phyloP scores from a whole-genome alignment of 2,797 vertebrate species.

The Pygocentrus nattereri region DNA sequence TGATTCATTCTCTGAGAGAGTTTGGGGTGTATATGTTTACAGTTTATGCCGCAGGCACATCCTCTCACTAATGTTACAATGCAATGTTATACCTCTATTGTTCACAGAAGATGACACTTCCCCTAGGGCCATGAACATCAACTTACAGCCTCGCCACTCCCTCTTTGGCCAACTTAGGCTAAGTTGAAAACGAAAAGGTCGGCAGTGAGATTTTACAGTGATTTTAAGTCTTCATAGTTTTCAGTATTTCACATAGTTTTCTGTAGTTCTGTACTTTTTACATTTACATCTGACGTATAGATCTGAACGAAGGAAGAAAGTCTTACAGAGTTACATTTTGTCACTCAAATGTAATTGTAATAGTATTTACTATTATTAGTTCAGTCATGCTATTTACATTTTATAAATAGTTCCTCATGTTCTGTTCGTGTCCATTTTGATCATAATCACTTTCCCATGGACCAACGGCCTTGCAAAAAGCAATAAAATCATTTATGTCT shows the following conservation, averaged over 20 bases:
- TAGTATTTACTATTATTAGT: no score
- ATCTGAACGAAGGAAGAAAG: no score
- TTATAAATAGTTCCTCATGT: no score
- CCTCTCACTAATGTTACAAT: constrained; percentile 64
- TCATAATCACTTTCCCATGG: no score
- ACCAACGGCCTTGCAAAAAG: no score
- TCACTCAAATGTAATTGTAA: no score
- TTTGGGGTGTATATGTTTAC: constrained; percentile 64
- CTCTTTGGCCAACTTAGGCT: constrained; percentile 26
- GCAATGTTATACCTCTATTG: constrained; percentile 64
- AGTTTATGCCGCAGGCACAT: constrained; percentile 61
- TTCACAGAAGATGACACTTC: constrained; percentile 64
- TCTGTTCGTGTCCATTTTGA: no score
- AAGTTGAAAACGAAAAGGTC: not conserved
- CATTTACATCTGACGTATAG: no score
- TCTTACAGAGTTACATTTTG: no score
- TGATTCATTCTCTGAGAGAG: constrained; percentile 54
- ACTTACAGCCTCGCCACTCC: constrained; percentile 47
- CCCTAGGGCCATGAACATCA: constrained; percentile 60
- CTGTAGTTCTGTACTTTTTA: not conserved
- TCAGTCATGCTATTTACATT: no score
- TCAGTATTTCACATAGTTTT: not conserved
- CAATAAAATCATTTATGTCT: no score
- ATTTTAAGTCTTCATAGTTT: no score
- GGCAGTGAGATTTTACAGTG: not conserved